Conservation (phyloP, 1,140 invertebrate genomes). For the Euura lappo region DNA sequence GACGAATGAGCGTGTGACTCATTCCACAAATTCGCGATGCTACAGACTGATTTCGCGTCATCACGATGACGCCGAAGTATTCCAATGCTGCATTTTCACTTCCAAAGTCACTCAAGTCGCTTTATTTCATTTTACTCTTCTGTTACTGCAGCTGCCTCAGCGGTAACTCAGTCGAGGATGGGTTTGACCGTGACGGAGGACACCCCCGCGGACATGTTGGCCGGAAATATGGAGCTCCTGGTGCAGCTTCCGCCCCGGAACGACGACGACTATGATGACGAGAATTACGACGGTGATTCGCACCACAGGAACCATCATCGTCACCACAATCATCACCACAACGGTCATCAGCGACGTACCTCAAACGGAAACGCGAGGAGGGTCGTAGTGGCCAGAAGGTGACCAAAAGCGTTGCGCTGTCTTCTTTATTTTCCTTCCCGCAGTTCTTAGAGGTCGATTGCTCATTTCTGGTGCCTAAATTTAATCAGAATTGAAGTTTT, state of each 20-base stretch:
- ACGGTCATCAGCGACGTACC: neutral
- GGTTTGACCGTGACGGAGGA: constrained; percentile 74
- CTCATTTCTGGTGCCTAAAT: no score
- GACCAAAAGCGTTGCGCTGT: neutral
- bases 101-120: no score
- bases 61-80: no score
- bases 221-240: constrained; percentile 76
- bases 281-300: neutral
- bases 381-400: neutral
- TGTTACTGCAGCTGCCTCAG: no score
- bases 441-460: no score
- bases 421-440: no score
- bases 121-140: no score
- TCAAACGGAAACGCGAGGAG: neutral
- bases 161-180: constrained; percentile 44
- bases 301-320: neutral
- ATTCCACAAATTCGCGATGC: neutral
- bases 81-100: no score
- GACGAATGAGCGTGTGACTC: neutral
- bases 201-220: constrained; percentile 76
- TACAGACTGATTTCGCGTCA: neutral
- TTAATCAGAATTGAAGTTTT: no score
- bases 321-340: neutral
- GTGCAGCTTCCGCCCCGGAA: constrained; percentile 66
- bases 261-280: neutral